Conservation (phyloP, 2,888 invertebrate genomes). For the Helobdella robusta region DNA sequence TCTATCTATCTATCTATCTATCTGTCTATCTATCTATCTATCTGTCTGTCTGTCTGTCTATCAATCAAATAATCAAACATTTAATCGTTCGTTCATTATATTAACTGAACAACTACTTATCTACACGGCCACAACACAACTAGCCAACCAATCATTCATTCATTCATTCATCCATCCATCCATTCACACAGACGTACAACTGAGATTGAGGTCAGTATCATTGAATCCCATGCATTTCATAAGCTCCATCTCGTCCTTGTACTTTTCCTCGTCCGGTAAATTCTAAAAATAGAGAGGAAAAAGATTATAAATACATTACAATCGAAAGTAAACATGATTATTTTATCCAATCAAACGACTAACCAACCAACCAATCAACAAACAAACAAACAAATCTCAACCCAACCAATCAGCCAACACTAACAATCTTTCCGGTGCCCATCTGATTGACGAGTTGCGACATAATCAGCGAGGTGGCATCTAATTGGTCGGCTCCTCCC, state of each 20-base stretch:
- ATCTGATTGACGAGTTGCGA: neutral
- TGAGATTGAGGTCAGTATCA: neutral
- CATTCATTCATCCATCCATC: neutral
- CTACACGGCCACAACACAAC: too few relatives aligned
- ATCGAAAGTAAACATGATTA: neutral
- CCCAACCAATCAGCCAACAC: neutral
- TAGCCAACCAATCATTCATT: neutral
- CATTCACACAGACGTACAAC: neutral
- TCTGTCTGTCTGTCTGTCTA: too few relatives aligned
- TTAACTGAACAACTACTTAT: too few relatives aligned
- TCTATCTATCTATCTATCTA: too few relatives aligned
- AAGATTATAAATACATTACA: neutral
- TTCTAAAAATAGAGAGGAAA: neutral
- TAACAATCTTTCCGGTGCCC: neutral
- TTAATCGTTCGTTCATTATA: too few relatives aligned
- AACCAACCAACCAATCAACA: neutral
- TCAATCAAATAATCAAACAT: too few relatives aligned
- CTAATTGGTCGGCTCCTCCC: conserved; percentile 3
- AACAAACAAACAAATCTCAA: neutral
- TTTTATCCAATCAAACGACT: neutral
- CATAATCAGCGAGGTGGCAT: conserved; percentile 12
- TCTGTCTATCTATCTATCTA: too few relatives aligned
- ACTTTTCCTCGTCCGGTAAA: neutral
- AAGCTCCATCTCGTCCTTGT: conserved; percentile 4
- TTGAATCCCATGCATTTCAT: conserved; percentile 12